Conservation (phyloP, 2,888 invertebrate genomes). For the Drosophila nigritarsus region DNA sequence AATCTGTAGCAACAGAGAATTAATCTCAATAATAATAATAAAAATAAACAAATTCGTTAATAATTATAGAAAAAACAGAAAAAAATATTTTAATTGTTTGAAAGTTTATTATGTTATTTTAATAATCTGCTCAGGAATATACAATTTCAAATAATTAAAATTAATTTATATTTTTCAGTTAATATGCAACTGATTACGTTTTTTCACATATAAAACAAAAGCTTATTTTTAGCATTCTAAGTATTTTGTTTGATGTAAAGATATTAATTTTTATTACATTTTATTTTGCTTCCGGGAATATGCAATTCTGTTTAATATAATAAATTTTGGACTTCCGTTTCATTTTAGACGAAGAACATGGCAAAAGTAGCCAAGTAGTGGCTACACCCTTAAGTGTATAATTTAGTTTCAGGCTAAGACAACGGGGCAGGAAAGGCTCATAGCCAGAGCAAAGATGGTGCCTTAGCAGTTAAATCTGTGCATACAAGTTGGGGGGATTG, state of each 20-base stretch:
- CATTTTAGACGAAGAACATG: neutral
- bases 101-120: neutral
- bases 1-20: neutral
- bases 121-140: neutral
- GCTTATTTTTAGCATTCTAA: neutral
- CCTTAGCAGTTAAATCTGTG: constrained; percentile 76
- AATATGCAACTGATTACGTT: neutral
- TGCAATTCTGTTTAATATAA: neutral
- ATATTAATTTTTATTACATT: neutral
- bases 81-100: neutral
- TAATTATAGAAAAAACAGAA: neutral
- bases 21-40: neutral
- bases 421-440: constrained; percentile 33
- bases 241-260: neutral
- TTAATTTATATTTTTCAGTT: neutral
- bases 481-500: constrained; percentile 82
- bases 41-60: neutral
- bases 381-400: constrained; percentile 7
- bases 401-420: constrained; percentile 40
- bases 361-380: neutral
- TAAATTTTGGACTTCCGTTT: neutral
- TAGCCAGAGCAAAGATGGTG: constrained; percentile 31
- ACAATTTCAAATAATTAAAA: neutral
- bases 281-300: neutral
- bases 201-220: neutral